phyloP scores from a whole-genome alignment of 2,113 vertebrate species.

The Equus przewalskii region DNA sequence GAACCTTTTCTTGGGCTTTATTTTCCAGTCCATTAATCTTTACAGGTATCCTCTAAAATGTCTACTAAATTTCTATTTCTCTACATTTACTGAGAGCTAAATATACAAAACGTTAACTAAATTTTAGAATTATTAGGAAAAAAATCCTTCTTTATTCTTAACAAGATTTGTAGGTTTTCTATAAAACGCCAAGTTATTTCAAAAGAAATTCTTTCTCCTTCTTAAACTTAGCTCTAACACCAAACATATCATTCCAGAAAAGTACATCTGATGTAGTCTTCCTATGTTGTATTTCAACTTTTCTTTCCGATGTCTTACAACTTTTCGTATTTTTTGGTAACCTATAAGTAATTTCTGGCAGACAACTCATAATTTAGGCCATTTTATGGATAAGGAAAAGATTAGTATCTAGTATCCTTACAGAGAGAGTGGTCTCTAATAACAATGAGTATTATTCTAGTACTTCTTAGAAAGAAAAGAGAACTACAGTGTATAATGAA shows the following conservation, averaged over 20 bases:
- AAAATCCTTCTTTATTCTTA: neutral
- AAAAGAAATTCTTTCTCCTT: constrained; percentile 50
- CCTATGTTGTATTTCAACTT: constrained; percentile 47
- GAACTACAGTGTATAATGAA: neutral
- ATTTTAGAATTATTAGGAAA: constrained; percentile 27
- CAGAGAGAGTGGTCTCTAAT: constrained; percentile 17
- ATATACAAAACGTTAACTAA: constrained; percentile 44
- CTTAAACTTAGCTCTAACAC: constrained; percentile 49
- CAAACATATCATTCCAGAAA: constrained; percentile 51
- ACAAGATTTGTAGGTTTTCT: neutral
- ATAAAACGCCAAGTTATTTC: constrained; percentile 43
- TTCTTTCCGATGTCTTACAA: constrained; percentile 41
- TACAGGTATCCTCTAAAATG: constrained; percentile 36
- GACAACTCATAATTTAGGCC: constrained; percentile 6
- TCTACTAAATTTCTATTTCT: constrained; percentile 2
- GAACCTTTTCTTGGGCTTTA: constrained; percentile 55
- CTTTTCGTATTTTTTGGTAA: constrained; percentile 23
- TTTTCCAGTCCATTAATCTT: constrained; percentile 58
- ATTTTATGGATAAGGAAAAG: constrained; percentile 33
- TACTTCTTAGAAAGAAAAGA: constrained; percentile 32
- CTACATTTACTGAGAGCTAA: constrained; percentile 35
- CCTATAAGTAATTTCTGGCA: constrained; percentile 63
- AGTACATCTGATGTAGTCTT: neutral
- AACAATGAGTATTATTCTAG: neutral
- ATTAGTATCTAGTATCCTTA: neutral